A percentile compares a stretch with the other conserved stretches of the same genome.
Conservation (phyloP, 2,113 vertebrate genomes). For the Bubo blakistoni region DNA sequence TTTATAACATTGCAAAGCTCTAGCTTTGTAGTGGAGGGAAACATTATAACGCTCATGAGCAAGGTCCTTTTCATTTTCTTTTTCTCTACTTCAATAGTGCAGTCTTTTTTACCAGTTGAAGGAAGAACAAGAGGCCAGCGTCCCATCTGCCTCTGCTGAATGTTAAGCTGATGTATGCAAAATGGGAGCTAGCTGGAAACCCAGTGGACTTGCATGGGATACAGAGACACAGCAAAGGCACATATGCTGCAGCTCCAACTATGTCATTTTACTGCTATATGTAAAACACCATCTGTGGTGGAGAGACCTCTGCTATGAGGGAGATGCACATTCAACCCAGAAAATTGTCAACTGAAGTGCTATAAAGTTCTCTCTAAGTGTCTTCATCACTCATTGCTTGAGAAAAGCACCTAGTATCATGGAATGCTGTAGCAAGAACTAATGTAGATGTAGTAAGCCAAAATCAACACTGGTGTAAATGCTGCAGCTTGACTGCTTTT, state of each 20-base stretch:
- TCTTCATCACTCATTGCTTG: background rate
- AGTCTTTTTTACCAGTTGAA: background rate
- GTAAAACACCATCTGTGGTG: conserved; percentile 67
- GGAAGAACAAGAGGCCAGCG: conserved; percentile 8
- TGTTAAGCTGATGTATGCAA: conserved; percentile 51
- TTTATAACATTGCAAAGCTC: background rate
- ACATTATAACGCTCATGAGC: background rate
- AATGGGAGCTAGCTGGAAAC: conserved; percentile 22
- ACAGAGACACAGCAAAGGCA: conserved; percentile 43
- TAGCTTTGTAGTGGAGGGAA: background rate
- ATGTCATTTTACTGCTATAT: conserved; percentile 26
- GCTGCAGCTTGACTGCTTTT: background rate
- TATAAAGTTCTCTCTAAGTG: background rate
- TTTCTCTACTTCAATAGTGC: background rate
- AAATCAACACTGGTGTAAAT: background rate
- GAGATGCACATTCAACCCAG: background rate
- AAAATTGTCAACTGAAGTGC: conserved; percentile 27
- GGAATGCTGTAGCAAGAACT: background rate
- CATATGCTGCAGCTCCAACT: conserved; percentile 44
- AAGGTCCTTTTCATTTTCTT: background rate
- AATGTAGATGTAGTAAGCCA: background rate
- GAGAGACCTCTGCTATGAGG: conserved; percentile 25
- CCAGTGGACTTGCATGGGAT: background rate
- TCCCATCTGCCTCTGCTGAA: conserved; percentile 59
- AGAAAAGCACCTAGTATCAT: background rate